Conservation (phyloP, 2,888 invertebrate species). For the Bellardia pandia region DNA sequence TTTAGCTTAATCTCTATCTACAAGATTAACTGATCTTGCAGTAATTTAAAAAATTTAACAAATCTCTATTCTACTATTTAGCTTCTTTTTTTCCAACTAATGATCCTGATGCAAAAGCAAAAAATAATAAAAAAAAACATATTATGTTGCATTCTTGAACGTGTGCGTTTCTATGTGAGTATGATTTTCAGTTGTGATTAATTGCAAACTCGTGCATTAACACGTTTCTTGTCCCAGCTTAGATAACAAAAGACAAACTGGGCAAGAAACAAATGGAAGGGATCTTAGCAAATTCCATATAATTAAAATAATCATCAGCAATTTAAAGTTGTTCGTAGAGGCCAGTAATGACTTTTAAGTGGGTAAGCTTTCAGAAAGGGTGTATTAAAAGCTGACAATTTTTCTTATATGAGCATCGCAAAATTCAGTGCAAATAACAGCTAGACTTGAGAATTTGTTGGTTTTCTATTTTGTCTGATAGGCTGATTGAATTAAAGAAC, state of each 20-base stretch:
- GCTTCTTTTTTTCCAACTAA: conserved; percentile 16
- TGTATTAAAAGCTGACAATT: not conserved
- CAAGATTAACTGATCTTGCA: too few species aligned
- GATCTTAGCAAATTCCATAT: conserved; percentile 22
- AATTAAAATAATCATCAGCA: conserved; percentile 67
- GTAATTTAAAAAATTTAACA: not conserved
- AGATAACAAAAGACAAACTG: not conserved
- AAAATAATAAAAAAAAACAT: too few species aligned
- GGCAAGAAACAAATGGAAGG: conserved; percentile 8
- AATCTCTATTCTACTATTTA: conserved; percentile 23
- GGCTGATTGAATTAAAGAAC: too few species aligned
- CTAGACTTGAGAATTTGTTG: too few species aligned
- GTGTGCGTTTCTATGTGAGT: not conserved
- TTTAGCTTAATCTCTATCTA: conserved; percentile 8
- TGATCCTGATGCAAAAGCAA: not conserved
- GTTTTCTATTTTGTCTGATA: too few species aligned
- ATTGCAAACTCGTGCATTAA: conserved; percentile 60
- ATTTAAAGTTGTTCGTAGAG: conserved; percentile 55
- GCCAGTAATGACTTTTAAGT: conserved; percentile 1
- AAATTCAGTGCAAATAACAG: too few species aligned
- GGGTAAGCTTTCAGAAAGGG: conserved; percentile 21
- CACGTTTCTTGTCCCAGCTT: conserved; percentile 22
- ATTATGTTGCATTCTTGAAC: conserved; percentile 1
- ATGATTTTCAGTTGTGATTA: conserved; percentile 64
- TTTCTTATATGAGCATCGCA: too few species aligned